phyloP scores from a whole-genome alignment of 2,888 invertebrate species.

The Teleogryllus oceanicus region DNA sequence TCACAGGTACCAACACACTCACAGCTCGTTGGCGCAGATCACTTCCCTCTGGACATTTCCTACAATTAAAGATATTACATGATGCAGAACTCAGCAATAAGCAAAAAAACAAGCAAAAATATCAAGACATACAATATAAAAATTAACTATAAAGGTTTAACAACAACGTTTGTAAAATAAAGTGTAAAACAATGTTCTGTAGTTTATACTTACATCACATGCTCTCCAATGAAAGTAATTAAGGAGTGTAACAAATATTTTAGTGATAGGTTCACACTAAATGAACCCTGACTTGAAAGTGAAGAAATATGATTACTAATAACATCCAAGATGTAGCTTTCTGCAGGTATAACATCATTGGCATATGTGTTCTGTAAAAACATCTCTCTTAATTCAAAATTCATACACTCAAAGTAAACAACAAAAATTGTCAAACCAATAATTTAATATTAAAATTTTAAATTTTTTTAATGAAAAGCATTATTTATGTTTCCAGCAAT shows the following conservation, averaged over 20 bases:
- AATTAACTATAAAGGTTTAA: no score
- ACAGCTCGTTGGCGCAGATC: slow-evolving; percentile 62
- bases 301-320: slow-evolving; percentile 64
- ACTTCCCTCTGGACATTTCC: slow-evolving; percentile 59
- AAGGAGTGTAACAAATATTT: slow-evolving; percentile 63
- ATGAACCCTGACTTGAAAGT: slow-evolving; percentile 58
- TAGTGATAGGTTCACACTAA: slow-evolving; percentile 60
- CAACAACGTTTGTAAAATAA: no score
- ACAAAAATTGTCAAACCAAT: no score
- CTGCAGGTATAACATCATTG: slow-evolving; percentile 76
- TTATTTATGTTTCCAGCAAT: no score
- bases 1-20: slow-evolving; percentile 69
- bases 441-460: no score
- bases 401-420: no score
- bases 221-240: slow-evolving; percentile 62
- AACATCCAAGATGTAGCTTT: slow-evolving; percentile 75
- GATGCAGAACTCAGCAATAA: no score
- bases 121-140: no score
- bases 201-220: slow-evolving; percentile 50
- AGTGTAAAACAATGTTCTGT: not conserved
- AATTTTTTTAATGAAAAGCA: no score
- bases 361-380: slow-evolving; percentile 62
- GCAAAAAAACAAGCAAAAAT: no score
- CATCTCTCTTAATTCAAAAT: no score
- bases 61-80: slow-evolving; percentile 32